A percentile compares a stretch with the other conserved stretches of the same genome.
Conservation (phyloP, 2,888 invertebrate species). For the Nymphalis c-album region DNA sequence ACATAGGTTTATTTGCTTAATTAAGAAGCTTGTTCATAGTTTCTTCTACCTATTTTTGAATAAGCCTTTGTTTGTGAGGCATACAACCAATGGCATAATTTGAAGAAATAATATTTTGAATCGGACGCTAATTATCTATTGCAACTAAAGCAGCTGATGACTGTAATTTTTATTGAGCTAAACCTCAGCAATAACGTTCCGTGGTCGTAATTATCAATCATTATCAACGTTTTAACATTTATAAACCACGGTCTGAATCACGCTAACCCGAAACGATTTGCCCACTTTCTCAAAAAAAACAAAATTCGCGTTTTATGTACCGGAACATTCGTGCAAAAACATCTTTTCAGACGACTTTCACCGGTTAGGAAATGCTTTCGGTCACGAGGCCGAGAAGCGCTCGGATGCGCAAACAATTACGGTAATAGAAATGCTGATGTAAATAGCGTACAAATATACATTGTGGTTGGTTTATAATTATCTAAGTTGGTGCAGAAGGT, state of each 20-base stretch:
- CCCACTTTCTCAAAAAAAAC: conserved; percentile 35
- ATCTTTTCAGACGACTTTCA: conserved; percentile 58
- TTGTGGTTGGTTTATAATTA: background rate
- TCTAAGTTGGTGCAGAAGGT: background rate
- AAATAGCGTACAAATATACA: background rate
- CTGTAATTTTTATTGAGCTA: background rate
- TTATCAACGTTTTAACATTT: conserved; percentile 1
- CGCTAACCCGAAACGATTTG: conserved; percentile 25
- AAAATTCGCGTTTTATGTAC: conserved; percentile 43
- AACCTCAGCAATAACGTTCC: conserved; percentile 2
- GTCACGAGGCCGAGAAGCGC: conserved; percentile 38
- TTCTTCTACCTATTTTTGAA: too few species aligned
- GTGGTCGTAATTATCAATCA: background rate
- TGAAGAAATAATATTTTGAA: too few species aligned
- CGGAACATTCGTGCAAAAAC: conserved; percentile 61
- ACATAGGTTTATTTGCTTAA: too few species aligned
- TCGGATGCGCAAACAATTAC: conserved; percentile 34
- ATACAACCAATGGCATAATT: too few species aligned
- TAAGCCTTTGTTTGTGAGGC: too few species aligned
- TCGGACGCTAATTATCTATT: background rate
- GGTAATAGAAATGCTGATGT: background rate
- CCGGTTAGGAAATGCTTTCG: conserved; percentile 41
- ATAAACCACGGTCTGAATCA: conserved; percentile 11
- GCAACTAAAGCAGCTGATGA: background rate
- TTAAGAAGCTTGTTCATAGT: too few species aligned